phyloP scores from a whole-genome alignment of 2,797 vertebrate genomes.

The Oryzias dopingdopingensis region DNA sequence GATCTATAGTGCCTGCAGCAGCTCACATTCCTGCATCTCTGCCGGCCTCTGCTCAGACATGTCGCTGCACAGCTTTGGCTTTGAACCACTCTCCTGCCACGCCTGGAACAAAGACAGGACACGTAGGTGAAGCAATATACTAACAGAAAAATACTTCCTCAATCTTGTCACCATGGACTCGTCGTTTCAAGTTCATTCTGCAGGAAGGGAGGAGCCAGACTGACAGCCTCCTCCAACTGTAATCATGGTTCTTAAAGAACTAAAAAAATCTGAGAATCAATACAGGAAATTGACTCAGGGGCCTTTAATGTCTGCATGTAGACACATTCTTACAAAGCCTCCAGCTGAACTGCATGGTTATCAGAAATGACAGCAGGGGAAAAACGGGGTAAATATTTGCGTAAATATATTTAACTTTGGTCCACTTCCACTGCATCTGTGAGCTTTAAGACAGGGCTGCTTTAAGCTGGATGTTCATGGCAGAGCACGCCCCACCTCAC shows the following conservation, averaged over 20 bases:
- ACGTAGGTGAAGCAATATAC: slow-evolving; percentile 53
- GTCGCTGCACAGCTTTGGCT: slow-evolving; percentile 78
- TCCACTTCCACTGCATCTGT: too few species aligned
- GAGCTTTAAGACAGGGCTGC: too few species aligned
- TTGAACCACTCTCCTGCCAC: slow-evolving; percentile 82
- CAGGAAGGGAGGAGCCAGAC: not conserved
- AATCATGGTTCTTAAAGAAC: slow-evolving; percentile 45
- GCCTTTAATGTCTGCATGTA: slow-evolving; percentile 18
- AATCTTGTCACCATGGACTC: too few species aligned
- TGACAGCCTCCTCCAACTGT: slow-evolving; percentile 30
- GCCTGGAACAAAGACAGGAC: slow-evolving; percentile 82
- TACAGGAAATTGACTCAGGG: slow-evolving; percentile 48
- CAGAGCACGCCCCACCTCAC: too few species aligned
- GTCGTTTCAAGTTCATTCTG: not conserved
- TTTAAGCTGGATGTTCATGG: too few species aligned
- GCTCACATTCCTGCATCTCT: slow-evolving; percentile 65
- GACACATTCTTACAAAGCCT: too few species aligned
- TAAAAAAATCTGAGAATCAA: slow-evolving; percentile 51
- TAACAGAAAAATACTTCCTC: not conserved
- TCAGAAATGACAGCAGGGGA: too few species aligned
- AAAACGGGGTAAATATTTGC: too few species aligned
- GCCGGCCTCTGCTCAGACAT: slow-evolving; percentile 69
- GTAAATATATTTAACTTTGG: too few species aligned
- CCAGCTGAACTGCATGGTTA: too few species aligned
- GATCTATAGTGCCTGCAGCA: slow-evolving; percentile 14